Percentiles rank a stretch among this genome's conserved stretches.
phyloP scores from a whole-genome alignment of 1,140 invertebrate genomes.

The Scaptomyza hsui region DNA sequence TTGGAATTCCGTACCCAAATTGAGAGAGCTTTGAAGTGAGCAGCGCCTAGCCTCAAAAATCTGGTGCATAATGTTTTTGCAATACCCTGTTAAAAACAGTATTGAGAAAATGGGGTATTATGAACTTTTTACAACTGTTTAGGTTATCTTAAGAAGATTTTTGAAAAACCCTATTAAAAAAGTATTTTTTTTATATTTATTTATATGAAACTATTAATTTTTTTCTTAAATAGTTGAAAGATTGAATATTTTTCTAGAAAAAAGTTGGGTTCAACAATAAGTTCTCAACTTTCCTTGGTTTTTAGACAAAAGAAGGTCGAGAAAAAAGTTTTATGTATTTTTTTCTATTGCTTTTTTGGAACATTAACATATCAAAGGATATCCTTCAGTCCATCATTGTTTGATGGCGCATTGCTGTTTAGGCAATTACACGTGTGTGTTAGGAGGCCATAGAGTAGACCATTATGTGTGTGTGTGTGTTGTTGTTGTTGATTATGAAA shows the following conservation, averaged over 20 bases:
- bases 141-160: too few relatives aligned
- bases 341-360: too few relatives aligned
- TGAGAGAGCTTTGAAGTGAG: conserved; percentile 27
- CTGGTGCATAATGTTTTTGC: conserved; percentile 12
- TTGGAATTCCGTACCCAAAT: conserved; percentile 13
- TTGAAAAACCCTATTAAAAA: too few relatives aligned
- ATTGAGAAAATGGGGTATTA: not conserved
- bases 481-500: conserved; percentile 1
- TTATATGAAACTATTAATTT: too few relatives aligned
- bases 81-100: conserved; percentile 15
- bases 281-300: too few relatives aligned
- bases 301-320: too few relatives aligned
- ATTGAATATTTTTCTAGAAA: too few relatives aligned
- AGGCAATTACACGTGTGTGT: conserved; percentile 12
- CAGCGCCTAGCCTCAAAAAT: conserved; percentile 3
- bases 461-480: conserved; percentile 28
- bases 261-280: too few relatives aligned
- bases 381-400: not conserved
- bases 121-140: too few relatives aligned
- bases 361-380: conserved; percentile 8
- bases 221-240: too few relatives aligned
- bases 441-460: conserved; percentile 14
- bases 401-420: not conserved
- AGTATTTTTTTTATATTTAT: too few relatives aligned
- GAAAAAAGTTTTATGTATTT: too few relatives aligned